Percentiles rank a stretch among this genome's conserved stretches.
These are phyloP conservation scores for Venustaconcha ellipsiformis DNA, from an alignment of 1,140 invertebrate species.

Conservation along the genomic window DNA sequence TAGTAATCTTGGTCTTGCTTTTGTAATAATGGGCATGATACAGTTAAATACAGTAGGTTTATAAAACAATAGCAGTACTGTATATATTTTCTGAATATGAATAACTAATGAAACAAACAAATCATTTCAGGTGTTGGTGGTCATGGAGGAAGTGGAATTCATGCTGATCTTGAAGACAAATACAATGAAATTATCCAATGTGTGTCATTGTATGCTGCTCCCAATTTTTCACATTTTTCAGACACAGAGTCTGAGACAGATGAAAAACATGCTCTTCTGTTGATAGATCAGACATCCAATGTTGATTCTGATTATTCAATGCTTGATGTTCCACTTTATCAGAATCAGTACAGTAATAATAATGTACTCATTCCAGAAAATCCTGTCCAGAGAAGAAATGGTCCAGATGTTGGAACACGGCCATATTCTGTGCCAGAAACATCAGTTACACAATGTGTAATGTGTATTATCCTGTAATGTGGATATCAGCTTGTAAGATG, in stretches of 20 bases:
- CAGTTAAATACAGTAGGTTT: background rate
- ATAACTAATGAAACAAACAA: background rate
- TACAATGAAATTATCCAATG: slow-evolving; percentile 68
- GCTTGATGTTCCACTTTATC: no score
- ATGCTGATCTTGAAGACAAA: slow-evolving; percentile 68
- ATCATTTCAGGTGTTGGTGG: slow-evolving; percentile 67
- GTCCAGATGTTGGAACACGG: no score
- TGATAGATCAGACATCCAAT: no score
- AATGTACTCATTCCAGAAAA: no score
- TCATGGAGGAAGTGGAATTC: slow-evolving; percentile 70
- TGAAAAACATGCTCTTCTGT: background rate
- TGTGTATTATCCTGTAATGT: no score
- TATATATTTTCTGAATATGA: background rate
- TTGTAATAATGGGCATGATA: background rate
- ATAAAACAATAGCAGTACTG: background rate
- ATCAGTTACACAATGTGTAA: no score
- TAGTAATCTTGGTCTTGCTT: no score
- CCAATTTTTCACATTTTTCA: slow-evolving; percentile 41
- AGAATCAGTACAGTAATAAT: no score
- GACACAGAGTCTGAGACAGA: slow-evolving; percentile 25
- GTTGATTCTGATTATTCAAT: no score
- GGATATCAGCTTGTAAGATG: no score
- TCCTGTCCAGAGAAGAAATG: no score
- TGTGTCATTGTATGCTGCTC: slow-evolving; percentile 48
- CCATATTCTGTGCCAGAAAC: no score